A percentile compares a stretch with the other conserved stretches of the same genome.
These are phyloP conservation scores for Picus viridis DNA, from an alignment of 2,797 vertebrate genomes.

Conservation along the genomic window DNA sequence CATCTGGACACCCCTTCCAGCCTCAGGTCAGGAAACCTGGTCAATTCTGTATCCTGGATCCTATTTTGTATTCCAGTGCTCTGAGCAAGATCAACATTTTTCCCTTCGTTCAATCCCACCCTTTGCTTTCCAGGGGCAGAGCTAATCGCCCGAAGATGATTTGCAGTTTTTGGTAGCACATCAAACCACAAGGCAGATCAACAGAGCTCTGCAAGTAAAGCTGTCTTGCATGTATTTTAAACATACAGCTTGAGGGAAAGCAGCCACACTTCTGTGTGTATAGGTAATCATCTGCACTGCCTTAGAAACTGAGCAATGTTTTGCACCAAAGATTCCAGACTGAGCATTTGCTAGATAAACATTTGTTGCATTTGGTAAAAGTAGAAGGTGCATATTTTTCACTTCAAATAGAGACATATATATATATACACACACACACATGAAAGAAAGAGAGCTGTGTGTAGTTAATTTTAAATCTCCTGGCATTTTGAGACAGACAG, in stretches of 20 bases:
- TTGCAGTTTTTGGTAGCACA: constrained; percentile 44
- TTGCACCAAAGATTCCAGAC: not conserved
- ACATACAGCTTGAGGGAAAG: not conserved
- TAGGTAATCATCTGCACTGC: not conserved
- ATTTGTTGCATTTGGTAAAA: not conserved
- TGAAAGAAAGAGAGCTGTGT: not conserved
- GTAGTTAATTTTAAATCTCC: not conserved
- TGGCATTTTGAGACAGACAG: not conserved
- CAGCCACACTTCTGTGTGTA: not conserved
- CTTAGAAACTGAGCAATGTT: not conserved
- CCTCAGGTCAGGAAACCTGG: no score
- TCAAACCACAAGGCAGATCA: constrained; percentile 38
- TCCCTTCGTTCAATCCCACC: constrained; percentile 21
- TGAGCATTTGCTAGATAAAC: not conserved
- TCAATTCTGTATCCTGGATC: no score
- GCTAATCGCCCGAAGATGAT: constrained; percentile 10
- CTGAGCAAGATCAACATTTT: constrained; percentile 60
- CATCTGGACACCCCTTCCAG: no score
- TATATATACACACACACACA: no score
- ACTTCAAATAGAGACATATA: not conserved
- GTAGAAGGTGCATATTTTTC: not conserved
- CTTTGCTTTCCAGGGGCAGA: constrained; percentile 35
- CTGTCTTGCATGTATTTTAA: constrained; percentile 29
- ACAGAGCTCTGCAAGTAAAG: not conserved
- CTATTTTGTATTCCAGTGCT: not conserved